phyloP scores from a whole-genome alignment of 2,797 vertebrate species.

The Gallinago nigripennis region DNA sequence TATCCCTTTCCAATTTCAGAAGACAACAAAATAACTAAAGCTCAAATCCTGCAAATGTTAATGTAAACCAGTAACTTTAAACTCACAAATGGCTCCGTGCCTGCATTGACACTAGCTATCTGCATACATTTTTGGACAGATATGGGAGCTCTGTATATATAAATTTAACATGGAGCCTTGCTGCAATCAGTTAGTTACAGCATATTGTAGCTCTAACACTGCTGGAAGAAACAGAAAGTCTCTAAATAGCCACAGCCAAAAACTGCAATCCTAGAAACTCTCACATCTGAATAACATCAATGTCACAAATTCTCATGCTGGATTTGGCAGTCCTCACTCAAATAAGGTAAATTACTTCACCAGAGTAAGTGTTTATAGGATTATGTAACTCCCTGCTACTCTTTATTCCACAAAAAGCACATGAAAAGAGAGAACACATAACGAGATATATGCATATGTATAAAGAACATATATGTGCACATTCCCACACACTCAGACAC shows the following conservation, averaged over 20 bases:
- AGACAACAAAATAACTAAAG: slow-evolving; percentile 22
- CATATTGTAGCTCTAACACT: background rate
- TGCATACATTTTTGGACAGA: slow-evolving; percentile 4
- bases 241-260: slow-evolving; percentile 8
- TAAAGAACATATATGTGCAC: background rate
- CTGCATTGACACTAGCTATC: slow-evolving; percentile 20
- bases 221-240: slow-evolving; percentile 43
- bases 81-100: slow-evolving; percentile 6
- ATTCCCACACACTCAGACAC: background rate
- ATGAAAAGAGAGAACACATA: background rate
- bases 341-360: slow-evolving; percentile 38
- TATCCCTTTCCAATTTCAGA: slow-evolving; percentile 16
- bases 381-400: background rate
- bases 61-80: slow-evolving; percentile 50
- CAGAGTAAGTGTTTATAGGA: background rate
- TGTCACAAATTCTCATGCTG: slow-evolving; percentile 35
- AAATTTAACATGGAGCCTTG: slow-evolving; percentile 53
- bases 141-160: slow-evolving; percentile 17
- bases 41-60: slow-evolving; percentile 25
- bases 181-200: slow-evolving; percentile 68
- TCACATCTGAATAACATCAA: slow-evolving; percentile 51
- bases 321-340: slow-evolving; percentile 9
- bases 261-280: slow-evolving; percentile 25
- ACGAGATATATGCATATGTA: fast-evolving
- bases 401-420: background rate